Evolutionary conservation across 2,113 vertebrate species (phyloP), one percentile per base, ranked within the genome.

Genomic region (Trochalopteron elliotii): DNA sequence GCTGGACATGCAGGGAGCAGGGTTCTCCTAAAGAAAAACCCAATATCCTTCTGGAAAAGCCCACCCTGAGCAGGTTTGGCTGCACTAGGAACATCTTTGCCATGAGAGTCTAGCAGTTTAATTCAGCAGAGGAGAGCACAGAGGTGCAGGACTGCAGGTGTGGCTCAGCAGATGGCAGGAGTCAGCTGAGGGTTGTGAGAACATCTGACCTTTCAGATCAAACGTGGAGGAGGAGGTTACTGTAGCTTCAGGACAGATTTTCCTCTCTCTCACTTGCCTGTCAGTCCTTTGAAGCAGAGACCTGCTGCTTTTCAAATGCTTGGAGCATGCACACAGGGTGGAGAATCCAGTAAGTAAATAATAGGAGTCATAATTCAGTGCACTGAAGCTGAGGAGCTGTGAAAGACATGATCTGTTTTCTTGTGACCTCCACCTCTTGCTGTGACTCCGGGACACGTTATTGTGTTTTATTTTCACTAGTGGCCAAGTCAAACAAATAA

Each of bases 401-500:
- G 91, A 93, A 89, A 96, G 96, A 88, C 79, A 20, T 56, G 82
- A 97, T 94, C 93, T 92, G 83, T 96, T 93, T 93, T 91, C 86
- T 67, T 70, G 77, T 95, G 95, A 97, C 94, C 96, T 97, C 80
- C 74, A 67, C 68, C 64, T 94, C 95, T 95, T 2, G 3, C 91
- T 86, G 80, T 57, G 84, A 88, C 77, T 87, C 87, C 25, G 10
- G 84, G 80, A 84, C 70, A 64, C 2, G 1, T 87, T 94, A 91
- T 96, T 97, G 96, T 96, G 80, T 95, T 95, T 96, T 94, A 85
- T 79, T 90, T 94, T 85, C 30, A 33, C 42, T 19, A 17, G 61
- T 87, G 87, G 95, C 96, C 96, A 97, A 96, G 67, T 90, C 94
- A 96, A 96, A 97, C 84, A 96, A 96, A 96, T 53, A 61, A 28